Percentiles rank a stretch among this genome's conserved stretches.
phyloP scores from a whole-genome alignment of 2,797 vertebrate genomes.

The Pygocentrus nattereri region DNA sequence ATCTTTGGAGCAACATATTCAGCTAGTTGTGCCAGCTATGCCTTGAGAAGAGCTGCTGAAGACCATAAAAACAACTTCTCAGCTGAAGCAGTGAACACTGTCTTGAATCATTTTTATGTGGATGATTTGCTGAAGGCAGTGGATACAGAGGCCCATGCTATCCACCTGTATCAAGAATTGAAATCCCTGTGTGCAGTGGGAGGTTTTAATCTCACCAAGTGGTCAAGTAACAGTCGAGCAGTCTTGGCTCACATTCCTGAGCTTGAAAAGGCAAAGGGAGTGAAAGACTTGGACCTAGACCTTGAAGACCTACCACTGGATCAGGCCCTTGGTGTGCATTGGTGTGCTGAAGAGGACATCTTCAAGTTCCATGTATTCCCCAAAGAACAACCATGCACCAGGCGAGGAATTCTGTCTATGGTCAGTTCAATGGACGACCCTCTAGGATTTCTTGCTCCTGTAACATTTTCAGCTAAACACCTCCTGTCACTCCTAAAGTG shows the following conservation, averaged over 20 bases:
- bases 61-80: neutral
- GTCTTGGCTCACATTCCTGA: neutral
- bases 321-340: too few species aligned
- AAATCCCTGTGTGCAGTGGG: neutral
- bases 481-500: conserved; percentile 7
- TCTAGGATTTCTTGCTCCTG: too few species aligned
- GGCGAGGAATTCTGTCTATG: too few species aligned
- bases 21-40: neutral
- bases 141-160: neutral
- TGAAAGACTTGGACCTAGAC: neutral
- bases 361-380: too few species aligned
- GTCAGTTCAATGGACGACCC: too few species aligned
- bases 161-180: neutral
- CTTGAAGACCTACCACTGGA: neutral
- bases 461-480: too few species aligned
- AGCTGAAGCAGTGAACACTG: neutral
- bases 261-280: neutral
- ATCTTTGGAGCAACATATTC: neutral
- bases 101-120: neutral
- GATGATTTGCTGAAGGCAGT: neutral
- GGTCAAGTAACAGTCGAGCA: neutral
- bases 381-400: too few species aligned
- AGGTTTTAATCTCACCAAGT: neutral
- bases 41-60: neutral
- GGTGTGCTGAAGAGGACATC: too few species aligned